A percentile compares a stretch with the other conserved stretches of the same genome.
Conservation (phyloP, 1,140 invertebrate species). For the Drosophila quadrilineata region DNA sequence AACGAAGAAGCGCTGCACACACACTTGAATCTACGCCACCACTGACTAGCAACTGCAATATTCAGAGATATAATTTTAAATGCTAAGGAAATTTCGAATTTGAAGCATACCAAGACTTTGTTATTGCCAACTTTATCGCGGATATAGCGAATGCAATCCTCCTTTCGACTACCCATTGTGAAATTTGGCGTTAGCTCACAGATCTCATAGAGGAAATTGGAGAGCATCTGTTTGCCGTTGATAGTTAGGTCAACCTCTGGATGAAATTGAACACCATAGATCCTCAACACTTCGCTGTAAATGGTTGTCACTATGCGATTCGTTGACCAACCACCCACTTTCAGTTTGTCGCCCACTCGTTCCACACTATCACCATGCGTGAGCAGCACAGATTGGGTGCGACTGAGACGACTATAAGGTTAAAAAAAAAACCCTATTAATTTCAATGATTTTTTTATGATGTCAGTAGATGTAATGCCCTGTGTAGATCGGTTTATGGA, state of each 20-base stretch:
- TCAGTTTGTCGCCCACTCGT: constrained; percentile 93
- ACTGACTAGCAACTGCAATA: constrained; percentile 91
- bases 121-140: constrained; percentile 93
- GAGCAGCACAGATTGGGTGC: constrained; percentile 93
- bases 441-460: background rate
- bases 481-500: constrained; percentile 76
- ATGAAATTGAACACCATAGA: constrained; percentile 99
- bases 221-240: constrained; percentile 95
- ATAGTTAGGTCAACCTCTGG: constrained; percentile 95
- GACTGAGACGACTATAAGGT: constrained; percentile 89
- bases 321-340: constrained; percentile 91
- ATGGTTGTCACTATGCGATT: constrained; percentile 93
- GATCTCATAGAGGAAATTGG: constrained; percentile 97
- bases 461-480: constrained; percentile 54
- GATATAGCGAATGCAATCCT: constrained; percentile 97
- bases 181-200: constrained; percentile 92
- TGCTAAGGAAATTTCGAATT: background rate
- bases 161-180: constrained; percentile 93
- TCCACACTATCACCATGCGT: constrained; percentile 99
- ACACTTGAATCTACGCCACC: constrained; percentile 99
- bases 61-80: background rate
- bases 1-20: constrained; percentile 96
- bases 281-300: constrained; percentile 92
- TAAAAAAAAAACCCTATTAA: background rate
- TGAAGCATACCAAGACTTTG: constrained; percentile 93